A percentile compares a stretch with the other conserved stretches of the same genome.
These are phyloP conservation scores for Litoditis marina DNA, from an alignment of 2,888 invertebrate genomes.

Conservation along the genomic window DNA sequence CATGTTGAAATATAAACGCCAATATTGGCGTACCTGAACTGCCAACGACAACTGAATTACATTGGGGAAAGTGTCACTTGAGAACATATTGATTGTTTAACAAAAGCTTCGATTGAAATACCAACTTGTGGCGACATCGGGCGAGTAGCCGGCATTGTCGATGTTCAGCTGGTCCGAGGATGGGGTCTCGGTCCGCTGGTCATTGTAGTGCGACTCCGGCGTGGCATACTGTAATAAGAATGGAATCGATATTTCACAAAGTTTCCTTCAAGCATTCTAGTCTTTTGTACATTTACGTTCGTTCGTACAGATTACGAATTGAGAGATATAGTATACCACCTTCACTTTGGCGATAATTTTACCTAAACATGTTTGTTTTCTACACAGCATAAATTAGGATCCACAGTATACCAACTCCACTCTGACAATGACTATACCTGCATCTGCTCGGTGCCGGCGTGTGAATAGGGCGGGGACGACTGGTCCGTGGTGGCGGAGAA, in stretches of 20 bases:
- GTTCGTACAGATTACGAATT: background rate
- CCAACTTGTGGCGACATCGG: slow-evolving; percentile 10
- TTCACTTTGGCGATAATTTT: no score
- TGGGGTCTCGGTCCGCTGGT: slow-evolving; percentile 33
- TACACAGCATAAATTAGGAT: no score
- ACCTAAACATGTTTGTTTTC: no score
- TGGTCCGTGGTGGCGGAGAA: slow-evolving; percentile 17
- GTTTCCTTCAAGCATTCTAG: background rate
- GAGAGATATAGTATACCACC: background rate
- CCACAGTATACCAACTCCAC: background rate
- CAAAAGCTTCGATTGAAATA: no score
- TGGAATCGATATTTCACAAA: background rate
- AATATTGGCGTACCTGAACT: no score
- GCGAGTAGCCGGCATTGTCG: slow-evolving; percentile 10
- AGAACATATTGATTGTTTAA: no score
- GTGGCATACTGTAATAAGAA: slow-evolving; percentile 13
- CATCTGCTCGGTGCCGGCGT: slow-evolving; percentile 3
- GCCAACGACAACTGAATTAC: no score
- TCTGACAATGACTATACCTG: background rate
- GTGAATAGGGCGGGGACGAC: slow-evolving; percentile 15
- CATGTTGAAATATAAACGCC: no score
- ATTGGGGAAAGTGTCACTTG: no score
- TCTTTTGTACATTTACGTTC: background rate
- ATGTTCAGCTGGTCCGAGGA: slow-evolving; percentile 22
- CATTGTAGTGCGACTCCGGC: slow-evolving; percentile 19